Evolutionary conservation across 64 coral and sea anemone species (phyloP).

Genomic region (Hydrozoanthus tunicans): DNA sequence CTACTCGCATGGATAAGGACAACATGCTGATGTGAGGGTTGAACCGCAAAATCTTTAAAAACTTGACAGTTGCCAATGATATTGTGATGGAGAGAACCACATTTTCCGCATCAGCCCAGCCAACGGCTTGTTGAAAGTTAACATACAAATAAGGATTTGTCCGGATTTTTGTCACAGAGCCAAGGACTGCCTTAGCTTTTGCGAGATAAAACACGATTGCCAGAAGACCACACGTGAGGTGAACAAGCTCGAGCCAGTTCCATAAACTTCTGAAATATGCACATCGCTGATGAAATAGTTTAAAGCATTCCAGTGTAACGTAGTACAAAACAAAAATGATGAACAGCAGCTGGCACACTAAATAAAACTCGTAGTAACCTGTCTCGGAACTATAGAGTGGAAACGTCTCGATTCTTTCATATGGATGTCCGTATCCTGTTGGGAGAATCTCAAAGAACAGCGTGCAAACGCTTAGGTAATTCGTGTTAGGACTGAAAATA

Average conservation of each 20-base stretch:
- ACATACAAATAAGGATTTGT: slow-evolving; percentile 67
- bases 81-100: slow-evolving; percentile 55
- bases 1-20: slow-evolving; percentile 63
- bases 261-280: slow-evolving; percentile 68
- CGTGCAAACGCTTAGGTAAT: slow-evolving; percentile 30
- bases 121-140: slow-evolving; percentile 63
- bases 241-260: slow-evolving; percentile 77
- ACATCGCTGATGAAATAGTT: slow-evolving; percentile 27
- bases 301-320: slow-evolving; percentile 17
- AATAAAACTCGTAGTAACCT: slow-evolving; percentile 27
- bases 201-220: slow-evolving; percentile 69
- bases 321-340: slow-evolving; percentile 57
- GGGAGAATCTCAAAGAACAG: slow-evolving; percentile 54
- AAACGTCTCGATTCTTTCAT: slow-evolving; percentile 39
- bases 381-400: slow-evolving; percentile 35
- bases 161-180: slow-evolving; percentile 44
- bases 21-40: slow-evolving; percentile 73
- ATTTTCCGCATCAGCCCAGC: slow-evolving; percentile 63
- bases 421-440: slow-evolving; percentile 49
- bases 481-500: slow-evolving; percentile 52
- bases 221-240: slow-evolving; percentile 24
- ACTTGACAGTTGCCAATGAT: slow-evolving; percentile 72
- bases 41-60: slow-evolving; percentile 77
- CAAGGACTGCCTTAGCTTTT: slow-evolving; percentile 50
- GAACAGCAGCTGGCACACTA: slow-evolving; percentile 35